A percentile compares a stretch with the other conserved stretches of the same genome.
These are phyloP conservation scores for Hiodon alosoides DNA, from an alignment of 2,113 vertebrate genomes.

Conservation along the genomic window DNA sequence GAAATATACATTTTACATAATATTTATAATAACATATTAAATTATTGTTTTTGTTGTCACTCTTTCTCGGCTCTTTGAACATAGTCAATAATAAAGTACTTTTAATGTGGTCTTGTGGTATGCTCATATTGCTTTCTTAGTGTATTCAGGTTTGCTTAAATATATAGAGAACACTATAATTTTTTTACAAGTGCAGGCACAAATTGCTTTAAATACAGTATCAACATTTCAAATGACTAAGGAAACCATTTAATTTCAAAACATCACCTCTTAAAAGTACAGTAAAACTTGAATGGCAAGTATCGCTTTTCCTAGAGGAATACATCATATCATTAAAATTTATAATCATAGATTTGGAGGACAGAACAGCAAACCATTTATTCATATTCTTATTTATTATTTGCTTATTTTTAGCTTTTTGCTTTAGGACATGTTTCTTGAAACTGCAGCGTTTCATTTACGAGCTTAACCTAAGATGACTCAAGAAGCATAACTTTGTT, in stretches of 20 bases:
- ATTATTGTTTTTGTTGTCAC: constrained; percentile 63
- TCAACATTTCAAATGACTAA: constrained; percentile 60
- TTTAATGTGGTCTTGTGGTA: constrained; percentile 67
- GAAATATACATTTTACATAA: constrained; percentile 54
- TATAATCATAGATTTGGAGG: constrained; percentile 64
- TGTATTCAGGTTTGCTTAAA: constrained; percentile 60
- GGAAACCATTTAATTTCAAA: constrained; percentile 54
- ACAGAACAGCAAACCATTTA: constrained; percentile 46
- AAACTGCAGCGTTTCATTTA: constrained; percentile 13
- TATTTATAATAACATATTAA: constrained; percentile 64
- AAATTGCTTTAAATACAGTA: constrained; percentile 72
- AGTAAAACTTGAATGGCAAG: constrained; percentile 28
- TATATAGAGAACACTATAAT: constrained; percentile 66
- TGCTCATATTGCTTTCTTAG: constrained; percentile 54
- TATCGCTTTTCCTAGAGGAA: constrained; percentile 42
- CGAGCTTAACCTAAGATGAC: constrained; percentile 10
- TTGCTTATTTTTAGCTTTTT: constrained; percentile 36
- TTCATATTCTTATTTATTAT: constrained; percentile 49
- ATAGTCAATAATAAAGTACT: constrained; percentile 57
- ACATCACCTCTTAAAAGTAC: constrained; percentile 48
- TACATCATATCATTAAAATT: constrained; percentile 60
- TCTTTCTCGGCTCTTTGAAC: constrained; percentile 59
- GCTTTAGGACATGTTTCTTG: constrained; percentile 30
- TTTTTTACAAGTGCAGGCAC: constrained; percentile 67
- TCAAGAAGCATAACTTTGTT: background rate